A percentile compares a stretch with the other conserved stretches of the same genome.
Conservation (phyloP, 2,797 vertebrate genomes). For the Liparis tanakae region DNA sequence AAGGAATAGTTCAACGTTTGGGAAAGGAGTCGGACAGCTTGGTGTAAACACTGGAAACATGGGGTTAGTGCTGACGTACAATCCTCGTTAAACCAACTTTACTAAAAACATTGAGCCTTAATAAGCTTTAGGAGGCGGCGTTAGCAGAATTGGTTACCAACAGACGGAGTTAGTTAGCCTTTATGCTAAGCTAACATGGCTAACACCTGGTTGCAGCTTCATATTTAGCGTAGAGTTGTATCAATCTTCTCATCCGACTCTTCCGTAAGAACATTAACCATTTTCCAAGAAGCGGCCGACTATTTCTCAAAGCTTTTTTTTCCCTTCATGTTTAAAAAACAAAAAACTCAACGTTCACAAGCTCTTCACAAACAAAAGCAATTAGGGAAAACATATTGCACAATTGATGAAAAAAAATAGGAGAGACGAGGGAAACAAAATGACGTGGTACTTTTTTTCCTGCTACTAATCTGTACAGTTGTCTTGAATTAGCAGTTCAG, state of each 20-base stretch:
- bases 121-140: not conserved
- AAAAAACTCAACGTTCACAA: conserved; percentile 9
- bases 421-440: conserved; percentile 31
- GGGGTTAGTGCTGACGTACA: not conserved
- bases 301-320: conserved; percentile 7
- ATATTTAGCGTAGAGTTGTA: not conserved
- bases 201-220: not conserved
- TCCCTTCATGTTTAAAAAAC: not conserved
- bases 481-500: conserved; percentile 62
- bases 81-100: not conserved
- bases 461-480: conserved; percentile 67
- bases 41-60: not conserved
- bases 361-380: conserved; percentile 17
- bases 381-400: conserved; percentile 61
- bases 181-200: not conserved
- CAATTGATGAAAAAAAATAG: conserved; percentile 41
- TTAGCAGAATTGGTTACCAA: not conserved
- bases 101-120: not conserved
- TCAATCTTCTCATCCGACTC: not conserved
- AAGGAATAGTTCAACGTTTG: not conserved
- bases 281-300: not conserved
- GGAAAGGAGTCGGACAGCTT: not conserved
- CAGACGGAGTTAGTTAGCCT: not conserved
- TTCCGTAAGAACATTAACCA: no score
- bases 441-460: conserved; percentile 27